Evolutionary conservation across 2,113 vertebrate species (phyloP).

Genomic region (Clarias macrocephalus): DNA sequence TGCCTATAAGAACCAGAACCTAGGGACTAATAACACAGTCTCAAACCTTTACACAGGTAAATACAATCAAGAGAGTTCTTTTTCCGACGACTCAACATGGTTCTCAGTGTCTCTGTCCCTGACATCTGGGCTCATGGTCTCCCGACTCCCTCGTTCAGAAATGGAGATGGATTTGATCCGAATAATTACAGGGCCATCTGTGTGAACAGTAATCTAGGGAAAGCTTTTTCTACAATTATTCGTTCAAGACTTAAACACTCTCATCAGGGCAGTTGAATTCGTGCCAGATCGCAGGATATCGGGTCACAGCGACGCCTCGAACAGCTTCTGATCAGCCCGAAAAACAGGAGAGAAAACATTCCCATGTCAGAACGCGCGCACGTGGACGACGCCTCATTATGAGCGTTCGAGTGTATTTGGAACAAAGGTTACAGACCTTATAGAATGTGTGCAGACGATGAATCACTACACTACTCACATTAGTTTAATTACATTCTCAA

Average conservation of each 20-base stretch:
- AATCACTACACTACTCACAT: background rate
- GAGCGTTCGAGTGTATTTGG: background rate
- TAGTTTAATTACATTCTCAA: background rate
- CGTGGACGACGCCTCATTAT: no score
- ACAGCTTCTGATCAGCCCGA: background rate
- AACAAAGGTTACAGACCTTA: background rate
- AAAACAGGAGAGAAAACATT: background rate
- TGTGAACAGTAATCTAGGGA: slow-evolving; percentile 38
- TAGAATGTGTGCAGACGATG: background rate
- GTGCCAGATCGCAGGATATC: background rate
- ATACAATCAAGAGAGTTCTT: background rate
- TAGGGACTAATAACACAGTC: background rate
- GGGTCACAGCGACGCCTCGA: background rate
- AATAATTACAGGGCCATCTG: slow-evolving; percentile 40
- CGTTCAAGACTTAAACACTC: slow-evolving; percentile 28
- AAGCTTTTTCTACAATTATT: slow-evolving; percentile 34
- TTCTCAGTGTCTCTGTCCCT: background rate
- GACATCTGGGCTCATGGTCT: slow-evolving; percentile 38
- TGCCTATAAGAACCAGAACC: background rate
- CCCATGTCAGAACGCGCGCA: background rate
- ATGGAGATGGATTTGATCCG: slow-evolving; percentile 40
- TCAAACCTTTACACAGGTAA: background rate
- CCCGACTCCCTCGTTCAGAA: slow-evolving; percentile 8
- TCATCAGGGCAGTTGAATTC: slow-evolving; percentile 19
- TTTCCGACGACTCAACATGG: background rate